These are phyloP conservation scores for Chaetodon auriga DNA, from an alignment of 2,113 vertebrate species.

Conservation along the genomic window DNA sequence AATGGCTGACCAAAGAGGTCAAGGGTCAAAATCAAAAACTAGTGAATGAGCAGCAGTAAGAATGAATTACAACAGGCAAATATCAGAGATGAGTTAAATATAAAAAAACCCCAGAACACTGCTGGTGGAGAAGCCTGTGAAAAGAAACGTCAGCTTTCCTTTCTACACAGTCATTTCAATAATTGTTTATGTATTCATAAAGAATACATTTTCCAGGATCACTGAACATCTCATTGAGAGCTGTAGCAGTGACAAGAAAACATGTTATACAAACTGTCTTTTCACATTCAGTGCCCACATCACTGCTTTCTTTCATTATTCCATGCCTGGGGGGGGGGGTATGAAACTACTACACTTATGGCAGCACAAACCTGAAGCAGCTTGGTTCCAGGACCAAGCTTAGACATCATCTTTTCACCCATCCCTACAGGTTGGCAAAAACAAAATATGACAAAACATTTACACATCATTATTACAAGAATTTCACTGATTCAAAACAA, in stretches of 20 bases:
- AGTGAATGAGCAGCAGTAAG: slow-evolving; percentile 13
- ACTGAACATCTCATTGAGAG: not conserved
- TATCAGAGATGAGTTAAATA: not conserved
- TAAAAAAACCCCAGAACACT: not conserved
- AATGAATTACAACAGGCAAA: slow-evolving; percentile 20
- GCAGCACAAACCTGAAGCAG: not conserved
- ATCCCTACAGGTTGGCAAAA: slow-evolving; percentile 24
- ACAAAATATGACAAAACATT: slow-evolving; percentile 66
- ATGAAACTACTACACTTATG: not conserved
- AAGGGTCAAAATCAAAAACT: slow-evolving; percentile 42
- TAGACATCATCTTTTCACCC: not conserved
- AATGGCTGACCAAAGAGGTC: slow-evolving; percentile 31
- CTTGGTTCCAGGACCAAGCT: slow-evolving; percentile 13
- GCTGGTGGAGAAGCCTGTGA: slow-evolving; percentile 1
- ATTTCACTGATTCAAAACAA: slow-evolving; percentile 83
- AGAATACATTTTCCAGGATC: slow-evolving; percentile 18
- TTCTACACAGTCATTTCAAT: not conserved
- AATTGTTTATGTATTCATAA: not conserved
- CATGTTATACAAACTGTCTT: not conserved
- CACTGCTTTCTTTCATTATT: not conserved
- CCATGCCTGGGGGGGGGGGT: not conserved
- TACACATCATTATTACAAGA: slow-evolving; percentile 78
- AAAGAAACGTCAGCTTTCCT: not conserved
- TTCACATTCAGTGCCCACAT: slow-evolving; percentile 20
- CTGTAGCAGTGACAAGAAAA: not conserved